phyloP scores from a whole-genome alignment of 2,113 vertebrate species.

The Cyanoramphus novaezelandiae region DNA sequence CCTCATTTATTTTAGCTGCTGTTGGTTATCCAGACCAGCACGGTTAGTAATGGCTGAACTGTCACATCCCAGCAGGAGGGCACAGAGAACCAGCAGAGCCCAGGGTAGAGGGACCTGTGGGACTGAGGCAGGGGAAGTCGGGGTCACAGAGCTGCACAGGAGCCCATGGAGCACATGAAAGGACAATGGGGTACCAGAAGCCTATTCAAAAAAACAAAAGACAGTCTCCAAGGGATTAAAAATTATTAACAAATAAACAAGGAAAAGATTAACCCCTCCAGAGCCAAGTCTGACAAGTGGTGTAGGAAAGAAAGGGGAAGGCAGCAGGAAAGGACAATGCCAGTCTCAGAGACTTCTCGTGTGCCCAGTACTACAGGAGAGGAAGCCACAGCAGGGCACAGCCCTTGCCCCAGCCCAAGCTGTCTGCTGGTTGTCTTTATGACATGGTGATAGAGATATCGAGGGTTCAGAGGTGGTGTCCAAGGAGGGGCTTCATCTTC shows the following conservation, averaged over 20 bases:
- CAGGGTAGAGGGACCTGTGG: not conserved
- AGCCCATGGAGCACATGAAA: not conserved
- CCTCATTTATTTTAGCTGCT: not conserved
- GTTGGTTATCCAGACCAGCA: not conserved
- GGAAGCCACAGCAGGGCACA: not conserved
- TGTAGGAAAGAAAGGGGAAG: not conserved
- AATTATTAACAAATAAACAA: not conserved
- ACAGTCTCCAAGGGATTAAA: not conserved
- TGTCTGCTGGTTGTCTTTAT: not conserved
- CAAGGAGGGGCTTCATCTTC: not conserved
- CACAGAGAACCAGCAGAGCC: not conserved
- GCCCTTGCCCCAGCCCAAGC: not conserved
- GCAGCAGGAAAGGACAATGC: not conserved
- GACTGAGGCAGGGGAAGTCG: not conserved
- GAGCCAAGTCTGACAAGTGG: not conserved
- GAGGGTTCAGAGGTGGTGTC: not conserved
- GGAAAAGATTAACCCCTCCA: not conserved
- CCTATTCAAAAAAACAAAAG: constrained; percentile 14
- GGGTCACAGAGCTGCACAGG: not conserved
- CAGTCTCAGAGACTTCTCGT: not conserved
- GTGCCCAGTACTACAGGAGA: not conserved
- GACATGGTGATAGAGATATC: accelerated
- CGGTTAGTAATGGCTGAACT: not conserved
- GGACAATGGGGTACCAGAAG: not conserved
- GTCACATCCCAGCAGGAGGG: not conserved